These are phyloP conservation scores for Simalia tracyae DNA, from an alignment of 2,797 vertebrate species.

Conservation along the genomic window DNA sequence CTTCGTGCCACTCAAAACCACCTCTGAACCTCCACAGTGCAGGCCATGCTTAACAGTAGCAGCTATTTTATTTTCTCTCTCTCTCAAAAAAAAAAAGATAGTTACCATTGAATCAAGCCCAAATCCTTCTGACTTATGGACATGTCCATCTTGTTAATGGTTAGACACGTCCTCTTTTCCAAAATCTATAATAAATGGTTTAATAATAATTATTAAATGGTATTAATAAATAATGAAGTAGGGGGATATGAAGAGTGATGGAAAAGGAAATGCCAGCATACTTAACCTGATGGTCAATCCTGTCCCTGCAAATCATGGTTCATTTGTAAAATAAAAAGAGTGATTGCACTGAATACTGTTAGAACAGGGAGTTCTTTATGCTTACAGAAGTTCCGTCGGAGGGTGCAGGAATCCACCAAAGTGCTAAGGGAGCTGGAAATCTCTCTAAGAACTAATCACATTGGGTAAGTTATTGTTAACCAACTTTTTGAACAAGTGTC, in stretches of 20 bases:
- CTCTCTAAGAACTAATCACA: constrained; percentile 95
- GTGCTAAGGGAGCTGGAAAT: constrained; percentile 95
- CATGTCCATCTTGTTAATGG: not conserved
- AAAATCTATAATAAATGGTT: not conserved
- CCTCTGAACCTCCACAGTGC: not conserved
- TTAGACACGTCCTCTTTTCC: not conserved
- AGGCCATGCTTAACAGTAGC: not conserved
- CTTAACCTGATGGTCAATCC: not conserved
- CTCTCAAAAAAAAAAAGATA: not conserved
- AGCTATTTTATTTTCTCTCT: not conserved
- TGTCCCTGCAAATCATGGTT: not conserved
- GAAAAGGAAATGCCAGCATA: not conserved
- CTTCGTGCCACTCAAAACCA: not conserved
- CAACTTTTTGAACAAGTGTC: not conserved
- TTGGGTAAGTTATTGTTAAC: constrained; percentile 81
- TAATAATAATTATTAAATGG: no score
- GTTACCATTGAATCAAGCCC: not conserved
- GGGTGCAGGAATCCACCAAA: constrained; percentile 96
- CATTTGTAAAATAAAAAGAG: not conserved
- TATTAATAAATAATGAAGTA: not conserved
- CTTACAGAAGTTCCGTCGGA: constrained; percentile 91
- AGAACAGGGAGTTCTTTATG: constrained; percentile 14
- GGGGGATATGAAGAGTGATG: not conserved
- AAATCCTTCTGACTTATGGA: not conserved
- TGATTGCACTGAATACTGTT: not conserved